phyloP scores from a whole-genome alignment of 1,140 invertebrate genomes.

The Zaprionus africanus region DNA sequence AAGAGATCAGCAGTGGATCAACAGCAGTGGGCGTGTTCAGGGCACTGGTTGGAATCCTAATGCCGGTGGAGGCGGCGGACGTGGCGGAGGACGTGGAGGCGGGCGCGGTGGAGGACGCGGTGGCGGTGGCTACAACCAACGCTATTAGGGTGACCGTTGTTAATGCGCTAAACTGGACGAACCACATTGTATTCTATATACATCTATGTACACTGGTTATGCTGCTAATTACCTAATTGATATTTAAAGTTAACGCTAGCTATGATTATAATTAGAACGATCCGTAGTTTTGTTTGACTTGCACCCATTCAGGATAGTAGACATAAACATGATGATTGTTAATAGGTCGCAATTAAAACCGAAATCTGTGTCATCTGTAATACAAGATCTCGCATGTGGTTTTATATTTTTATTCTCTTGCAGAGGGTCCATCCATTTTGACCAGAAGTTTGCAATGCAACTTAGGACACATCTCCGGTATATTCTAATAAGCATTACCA shows the following conservation, averaged over 20 bases:
- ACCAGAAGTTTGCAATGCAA: no score
- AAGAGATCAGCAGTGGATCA: slow-evolving; percentile 57
- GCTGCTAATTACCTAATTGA: slow-evolving; percentile 35
- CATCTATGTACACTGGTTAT: background rate
- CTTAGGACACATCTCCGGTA: no score
- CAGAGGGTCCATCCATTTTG: no score
- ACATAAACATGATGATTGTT: slow-evolving; percentile 28
- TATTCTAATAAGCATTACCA: no score
- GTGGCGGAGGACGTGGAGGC: slow-evolving; percentile 64
- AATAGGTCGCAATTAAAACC: slow-evolving; percentile 31
- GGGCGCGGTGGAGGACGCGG: slow-evolving; percentile 63
- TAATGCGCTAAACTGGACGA: slow-evolving; percentile 34
- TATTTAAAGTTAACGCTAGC: slow-evolving; percentile 34
- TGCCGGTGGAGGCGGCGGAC: slow-evolving; percentile 55
- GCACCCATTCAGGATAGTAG: slow-evolving; percentile 3
- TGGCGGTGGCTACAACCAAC: slow-evolving; percentile 65
- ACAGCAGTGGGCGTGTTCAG: slow-evolving; percentile 75
- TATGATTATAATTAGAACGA: slow-evolving; percentile 28
- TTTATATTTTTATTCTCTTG: background rate
- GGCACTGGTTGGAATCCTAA: slow-evolving; percentile 73
- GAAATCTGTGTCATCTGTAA: slow-evolving; percentile 34
- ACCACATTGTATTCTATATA: background rate
- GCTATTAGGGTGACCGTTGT: slow-evolving; percentile 65
- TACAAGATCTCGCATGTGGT: slow-evolving; percentile 20
- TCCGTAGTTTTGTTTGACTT: slow-evolving; percentile 13